Evolutionary conservation across 2,888 invertebrate species (phyloP), one percentile per base, ranked within the genome.

Genomic region (Brachyopa scutellaris): DNA sequence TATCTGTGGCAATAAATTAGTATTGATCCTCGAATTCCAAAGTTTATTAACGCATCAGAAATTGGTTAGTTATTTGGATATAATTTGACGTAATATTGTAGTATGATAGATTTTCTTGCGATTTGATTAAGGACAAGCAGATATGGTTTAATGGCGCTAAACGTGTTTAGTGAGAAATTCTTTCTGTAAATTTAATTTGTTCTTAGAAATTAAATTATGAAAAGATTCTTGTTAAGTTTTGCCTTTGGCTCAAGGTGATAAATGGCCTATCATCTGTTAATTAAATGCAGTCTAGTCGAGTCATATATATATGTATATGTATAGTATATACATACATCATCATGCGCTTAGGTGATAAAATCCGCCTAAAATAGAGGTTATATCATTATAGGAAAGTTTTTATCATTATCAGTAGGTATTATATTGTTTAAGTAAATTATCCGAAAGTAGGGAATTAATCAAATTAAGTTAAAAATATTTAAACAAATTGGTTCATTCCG

Each of bases 11-110:
- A 13, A 61, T 61, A 17, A 61, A 61, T 61, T 33, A 11, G 31
- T 19, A 13, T n/a, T 61, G 38, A 19, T 31, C 13, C 42, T 45
- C 13, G 31, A 19, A 45, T 61, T 61, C 61, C 61, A 45, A 61
- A 17, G 40, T 59, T 26, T 42, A 59, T 59, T 42, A 61, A 15
- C 19, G 42, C 31, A 19, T 40, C 36, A 19, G 26, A 26, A 40
- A 45, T 47, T 47, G 6, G 47, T 23, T 47, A 47, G 47, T 2
- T 31, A 15, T 31, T 51, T 31, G 9, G 51, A 31, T n/a, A 17
- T 1, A 17, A 17, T 51, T 51, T 51, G 31, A 31, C 17, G 51
- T 21, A 51, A 19, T 31, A n/a, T n/a, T n/a, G n/a, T n/a, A 17
- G 31, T 4, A n/a, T 51, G 51, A 51, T 51, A 17, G 31, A 17